Percentiles rank a stretch among this genome's conserved stretches.
Conservation (phyloP, 2,888 invertebrate species). For the Corythucha ciliata region DNA sequence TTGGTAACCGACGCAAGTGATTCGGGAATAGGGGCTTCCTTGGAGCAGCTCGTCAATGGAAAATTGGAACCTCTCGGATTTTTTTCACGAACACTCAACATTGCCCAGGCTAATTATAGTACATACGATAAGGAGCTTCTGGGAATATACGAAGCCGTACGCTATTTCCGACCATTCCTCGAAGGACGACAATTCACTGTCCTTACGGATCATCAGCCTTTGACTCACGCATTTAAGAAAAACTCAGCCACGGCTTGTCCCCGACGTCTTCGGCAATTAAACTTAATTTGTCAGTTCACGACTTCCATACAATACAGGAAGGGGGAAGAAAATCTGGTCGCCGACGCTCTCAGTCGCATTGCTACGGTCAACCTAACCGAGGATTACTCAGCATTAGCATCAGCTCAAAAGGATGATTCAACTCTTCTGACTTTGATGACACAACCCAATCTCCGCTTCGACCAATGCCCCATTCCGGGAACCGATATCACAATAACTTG, state of each 20-base stretch:
- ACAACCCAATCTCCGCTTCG: too few relatives aligned
- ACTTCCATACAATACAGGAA: constrained; percentile 33
- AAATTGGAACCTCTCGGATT: constrained; percentile 31
- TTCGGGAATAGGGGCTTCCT: constrained; percentile 17
- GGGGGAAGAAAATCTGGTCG: constrained; percentile 39
- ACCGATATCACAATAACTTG: too few relatives aligned
- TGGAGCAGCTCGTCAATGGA: constrained; percentile 37
- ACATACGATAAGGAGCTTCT: constrained; percentile 30
- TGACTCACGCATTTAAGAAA: constrained; percentile 16
- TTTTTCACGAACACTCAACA: constrained; percentile 30
- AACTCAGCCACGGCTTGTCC: constrained; percentile 38
- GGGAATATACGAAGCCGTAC: constrained; percentile 39
- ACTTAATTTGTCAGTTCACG: constrained; percentile 7
- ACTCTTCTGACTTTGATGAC: too few relatives aligned
- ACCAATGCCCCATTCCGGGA: too few relatives aligned
- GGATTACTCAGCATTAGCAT: too few relatives aligned
- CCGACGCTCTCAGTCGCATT: constrained; percentile 40
- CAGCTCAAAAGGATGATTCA: too few relatives aligned
- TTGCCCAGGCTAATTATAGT: constrained; percentile 39
- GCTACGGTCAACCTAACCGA: too few relatives aligned
- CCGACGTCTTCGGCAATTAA: background rate
- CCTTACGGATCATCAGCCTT: constrained; percentile 17
- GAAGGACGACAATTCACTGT: constrained; percentile 10
- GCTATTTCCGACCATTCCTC: constrained; percentile 19
- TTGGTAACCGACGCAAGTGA: constrained; percentile 13